phyloP scores from a whole-genome alignment of 2,797 vertebrate species.

The Botia kubotai region DNA sequence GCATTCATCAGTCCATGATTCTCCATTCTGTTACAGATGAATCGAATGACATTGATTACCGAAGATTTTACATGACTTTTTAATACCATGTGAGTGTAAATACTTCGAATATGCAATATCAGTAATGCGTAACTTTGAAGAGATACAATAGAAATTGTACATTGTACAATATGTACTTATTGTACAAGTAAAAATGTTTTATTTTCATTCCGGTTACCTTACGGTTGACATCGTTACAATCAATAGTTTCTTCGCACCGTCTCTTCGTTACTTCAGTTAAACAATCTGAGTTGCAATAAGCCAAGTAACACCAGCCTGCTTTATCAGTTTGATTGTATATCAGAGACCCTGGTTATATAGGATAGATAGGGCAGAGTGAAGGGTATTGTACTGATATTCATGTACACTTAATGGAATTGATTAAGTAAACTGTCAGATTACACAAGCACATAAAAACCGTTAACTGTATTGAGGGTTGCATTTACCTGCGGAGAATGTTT shows the following conservation, averaged over 20 bases:
- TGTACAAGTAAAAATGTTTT: background rate
- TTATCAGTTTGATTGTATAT: slow-evolving; percentile 46
- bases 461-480: background rate
- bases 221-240: background rate
- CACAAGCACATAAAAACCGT: background rate
- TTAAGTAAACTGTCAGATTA: background rate
- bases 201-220: background rate
- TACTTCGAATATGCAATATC: too few relatives aligned
- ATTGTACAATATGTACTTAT: too few relatives aligned
- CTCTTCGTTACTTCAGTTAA: slow-evolving; percentile 10
- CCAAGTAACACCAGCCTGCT: slow-evolving; percentile 36
- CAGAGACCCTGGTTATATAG: background rate
- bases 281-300: slow-evolving; percentile 35
- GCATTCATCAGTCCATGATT: slow-evolving; percentile 80
- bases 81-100: background rate
- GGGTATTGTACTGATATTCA: background rate
- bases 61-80: background rate
- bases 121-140: too few relatives aligned
- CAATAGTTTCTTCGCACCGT: slow-evolving; percentile 51
- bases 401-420: background rate
- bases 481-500: slow-evolving; percentile 37
- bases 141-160: background rate
- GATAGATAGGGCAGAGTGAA: background rate
- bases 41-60: slow-evolving; percentile 7
- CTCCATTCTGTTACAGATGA: slow-evolving; percentile 71